A percentile compares a stretch with the other conserved stretches of the same genome.
Conservation (phyloP, 2,113 vertebrate genomes). For the Leptosomus discolor region DNA sequence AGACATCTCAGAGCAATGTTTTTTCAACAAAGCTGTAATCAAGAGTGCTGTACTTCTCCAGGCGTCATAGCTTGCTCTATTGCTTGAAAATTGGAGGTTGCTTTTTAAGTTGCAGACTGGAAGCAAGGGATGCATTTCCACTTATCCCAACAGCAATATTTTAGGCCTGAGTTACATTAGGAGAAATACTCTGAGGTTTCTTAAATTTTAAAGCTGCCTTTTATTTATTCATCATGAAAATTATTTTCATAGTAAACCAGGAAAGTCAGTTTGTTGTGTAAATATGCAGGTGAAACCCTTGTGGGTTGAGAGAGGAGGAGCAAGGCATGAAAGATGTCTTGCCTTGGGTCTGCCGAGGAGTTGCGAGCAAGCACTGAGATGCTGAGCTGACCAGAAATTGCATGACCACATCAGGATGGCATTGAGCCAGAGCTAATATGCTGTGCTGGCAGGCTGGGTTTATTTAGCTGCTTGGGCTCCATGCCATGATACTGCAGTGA, state of each 20-base stretch:
- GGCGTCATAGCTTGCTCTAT: not conserved
- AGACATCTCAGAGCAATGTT: slow-evolving; percentile 24
- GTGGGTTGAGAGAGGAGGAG: not conserved
- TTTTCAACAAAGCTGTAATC: slow-evolving; percentile 54
- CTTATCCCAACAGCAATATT: not conserved
- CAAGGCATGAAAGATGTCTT: not conserved
- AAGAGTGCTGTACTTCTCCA: slow-evolving; percentile 1
- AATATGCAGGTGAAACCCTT: not conserved
- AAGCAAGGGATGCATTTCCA: not conserved
- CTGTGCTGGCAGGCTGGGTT: not conserved
- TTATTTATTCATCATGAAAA: not conserved
- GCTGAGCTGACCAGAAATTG: slow-evolving; percentile 9
- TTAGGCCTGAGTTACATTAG: not conserved
- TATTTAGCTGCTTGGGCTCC: not conserved
- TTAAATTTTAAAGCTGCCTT: not conserved
- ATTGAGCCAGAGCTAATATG: not conserved
- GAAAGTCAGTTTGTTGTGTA: not conserved
- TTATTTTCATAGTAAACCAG: not conserved
- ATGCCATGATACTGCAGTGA: not conserved
- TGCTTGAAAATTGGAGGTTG: slow-evolving; percentile 19
- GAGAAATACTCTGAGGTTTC: not conserved
- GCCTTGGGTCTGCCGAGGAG: not conserved
- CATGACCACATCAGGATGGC: slow-evolving; percentile 19
- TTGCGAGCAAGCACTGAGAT: accelerated
- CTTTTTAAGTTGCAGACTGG: slow-evolving; percentile 4